phyloP scores from a whole-genome alignment of 1,140 invertebrate species.

The Bilobella aurantiaca region DNA sequence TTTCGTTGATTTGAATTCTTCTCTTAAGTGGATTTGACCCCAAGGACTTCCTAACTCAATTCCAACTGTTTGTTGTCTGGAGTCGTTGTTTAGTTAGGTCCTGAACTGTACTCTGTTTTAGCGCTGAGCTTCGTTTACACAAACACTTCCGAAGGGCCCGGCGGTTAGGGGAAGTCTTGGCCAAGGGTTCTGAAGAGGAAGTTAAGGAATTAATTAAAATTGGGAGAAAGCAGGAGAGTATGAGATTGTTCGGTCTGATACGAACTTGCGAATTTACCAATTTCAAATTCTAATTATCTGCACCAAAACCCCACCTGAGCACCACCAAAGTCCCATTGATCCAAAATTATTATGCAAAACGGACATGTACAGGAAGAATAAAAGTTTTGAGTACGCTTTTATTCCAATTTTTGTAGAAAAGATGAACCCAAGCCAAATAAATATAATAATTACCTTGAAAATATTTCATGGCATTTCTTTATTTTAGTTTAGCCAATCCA shows the following conservation, averaged over 20 bases:
- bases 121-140: background rate
- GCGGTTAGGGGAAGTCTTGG: background rate
- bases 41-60: conserved; percentile 9
- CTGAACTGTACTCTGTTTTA: too few species aligned
- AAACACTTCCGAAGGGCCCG: background rate
- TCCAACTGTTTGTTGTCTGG: conserved; percentile 7
- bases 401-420: too few species aligned
- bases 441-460: background rate
- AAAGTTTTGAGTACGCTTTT: background rate
- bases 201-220: conserved; percentile 1
- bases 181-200: background rate
- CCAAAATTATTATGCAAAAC: too few species aligned
- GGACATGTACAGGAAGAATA: background rate
- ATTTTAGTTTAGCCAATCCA: too few species aligned
- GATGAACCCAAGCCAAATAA: background rate
- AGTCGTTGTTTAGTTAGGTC: too few species aligned
- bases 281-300: background rate
- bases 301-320: too few species aligned
- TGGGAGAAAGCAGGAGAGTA: background rate
- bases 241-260: background rate
- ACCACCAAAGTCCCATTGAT: conserved; percentile 1
- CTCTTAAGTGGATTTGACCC: conserved; percentile 1
- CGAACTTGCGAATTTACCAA: background rate
- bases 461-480: too few species aligned
- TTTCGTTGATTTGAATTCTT: background rate